A percentile compares a stretch with the other conserved stretches of the same genome.
Conservation (phyloP, 2,797 vertebrate genomes). For the Melanotaenia nigrans region DNA sequence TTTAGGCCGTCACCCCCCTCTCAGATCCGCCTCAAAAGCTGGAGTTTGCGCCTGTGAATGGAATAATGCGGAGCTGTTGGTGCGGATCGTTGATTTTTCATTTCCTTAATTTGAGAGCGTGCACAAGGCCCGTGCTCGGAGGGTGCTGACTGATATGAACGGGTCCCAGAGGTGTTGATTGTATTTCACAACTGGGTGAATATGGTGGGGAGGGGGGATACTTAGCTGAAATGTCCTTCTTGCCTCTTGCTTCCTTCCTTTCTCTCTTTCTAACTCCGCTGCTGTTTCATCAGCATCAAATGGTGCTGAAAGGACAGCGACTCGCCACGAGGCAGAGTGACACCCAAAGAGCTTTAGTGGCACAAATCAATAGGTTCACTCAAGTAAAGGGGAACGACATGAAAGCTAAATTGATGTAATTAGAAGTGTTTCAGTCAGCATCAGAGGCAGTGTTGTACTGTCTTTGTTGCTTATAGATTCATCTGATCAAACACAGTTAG, state of each 20-base stretch:
- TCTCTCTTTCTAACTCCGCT: slow-evolving; percentile 7
- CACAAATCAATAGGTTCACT: slow-evolving; percentile 71
- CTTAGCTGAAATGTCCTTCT: slow-evolving; percentile 36
- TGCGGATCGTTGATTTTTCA: slow-evolving; percentile 76
- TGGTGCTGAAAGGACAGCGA: slow-evolving; percentile 75
- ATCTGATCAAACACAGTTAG: slow-evolving; percentile 28
- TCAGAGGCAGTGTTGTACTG: slow-evolving; percentile 13
- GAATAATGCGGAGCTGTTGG: slow-evolving; percentile 67
- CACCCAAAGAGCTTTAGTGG: slow-evolving; percentile 48
- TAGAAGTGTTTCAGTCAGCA: slow-evolving; percentile 68
- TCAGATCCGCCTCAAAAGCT: slow-evolving; percentile 29
- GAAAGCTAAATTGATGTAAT: slow-evolving; percentile 67
- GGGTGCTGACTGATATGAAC: slow-evolving; percentile 52
- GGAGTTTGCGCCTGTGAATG: slow-evolving; percentile 52
- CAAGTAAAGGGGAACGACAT: slow-evolving; percentile 57
- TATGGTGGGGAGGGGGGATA: slow-evolving; percentile 26
- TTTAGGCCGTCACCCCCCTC: slow-evolving; percentile 70
- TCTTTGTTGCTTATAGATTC: slow-evolving; percentile 30
- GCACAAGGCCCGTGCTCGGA: slow-evolving; percentile 32
- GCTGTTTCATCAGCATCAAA: slow-evolving; percentile 29
- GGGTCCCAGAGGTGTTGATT: slow-evolving; percentile 72
- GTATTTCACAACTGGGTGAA: slow-evolving; percentile 68
- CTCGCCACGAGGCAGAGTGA: slow-evolving; percentile 44
- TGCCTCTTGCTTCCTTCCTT: neutral
- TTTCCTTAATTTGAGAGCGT: slow-evolving; percentile 76